phyloP scores from a whole-genome alignment of 2,113 vertebrate species.

The Ondatra zibethicus region DNA sequence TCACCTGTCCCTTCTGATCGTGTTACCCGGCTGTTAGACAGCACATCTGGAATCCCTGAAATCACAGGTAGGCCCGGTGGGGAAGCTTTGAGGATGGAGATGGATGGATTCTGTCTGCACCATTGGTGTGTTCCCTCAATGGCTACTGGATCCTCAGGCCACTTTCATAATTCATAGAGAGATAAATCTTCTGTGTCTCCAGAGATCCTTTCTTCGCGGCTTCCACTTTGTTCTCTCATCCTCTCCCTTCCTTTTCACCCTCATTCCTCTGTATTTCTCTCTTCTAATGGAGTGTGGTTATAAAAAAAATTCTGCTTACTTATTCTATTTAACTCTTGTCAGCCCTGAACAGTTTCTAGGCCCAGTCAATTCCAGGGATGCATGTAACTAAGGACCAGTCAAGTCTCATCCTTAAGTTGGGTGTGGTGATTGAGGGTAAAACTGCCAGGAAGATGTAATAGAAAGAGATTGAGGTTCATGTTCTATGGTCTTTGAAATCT shows the following conservation, averaged over 20 bases:
- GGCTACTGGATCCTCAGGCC: conserved; percentile 70
- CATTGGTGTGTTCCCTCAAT: conserved; percentile 63
- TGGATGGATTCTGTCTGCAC: conserved; percentile 78
- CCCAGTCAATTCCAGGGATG: neutral
- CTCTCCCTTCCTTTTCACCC: neutral
- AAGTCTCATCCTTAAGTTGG: neutral
- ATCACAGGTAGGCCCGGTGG: conserved; percentile 19
- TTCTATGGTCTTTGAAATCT: neutral
- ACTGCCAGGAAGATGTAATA: neutral
- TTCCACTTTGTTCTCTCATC: neutral
- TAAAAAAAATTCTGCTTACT: conserved; percentile 69
- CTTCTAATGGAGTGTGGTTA: conserved; percentile 70
- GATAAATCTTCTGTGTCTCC: conserved; percentile 76
- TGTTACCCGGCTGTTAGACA: conserved; percentile 35
- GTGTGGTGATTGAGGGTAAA: neutral
- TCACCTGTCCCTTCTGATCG: conserved; percentile 51
- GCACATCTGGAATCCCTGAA: conserved; percentile 65
- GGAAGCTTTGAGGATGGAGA: conserved; percentile 42
- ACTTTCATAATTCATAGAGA: conserved; percentile 76
- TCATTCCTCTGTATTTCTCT: neutral
- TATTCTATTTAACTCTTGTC: conserved; percentile 77
- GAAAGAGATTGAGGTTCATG: neutral
- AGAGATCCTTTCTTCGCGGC: conserved; percentile 43
- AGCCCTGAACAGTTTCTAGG: neutral
- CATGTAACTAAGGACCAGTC: neutral